A percentile compares a stretch with the other conserved stretches of the same genome.
Conservation (phyloP, 2,888 invertebrate species). For the Epiblema foenella region DNA sequence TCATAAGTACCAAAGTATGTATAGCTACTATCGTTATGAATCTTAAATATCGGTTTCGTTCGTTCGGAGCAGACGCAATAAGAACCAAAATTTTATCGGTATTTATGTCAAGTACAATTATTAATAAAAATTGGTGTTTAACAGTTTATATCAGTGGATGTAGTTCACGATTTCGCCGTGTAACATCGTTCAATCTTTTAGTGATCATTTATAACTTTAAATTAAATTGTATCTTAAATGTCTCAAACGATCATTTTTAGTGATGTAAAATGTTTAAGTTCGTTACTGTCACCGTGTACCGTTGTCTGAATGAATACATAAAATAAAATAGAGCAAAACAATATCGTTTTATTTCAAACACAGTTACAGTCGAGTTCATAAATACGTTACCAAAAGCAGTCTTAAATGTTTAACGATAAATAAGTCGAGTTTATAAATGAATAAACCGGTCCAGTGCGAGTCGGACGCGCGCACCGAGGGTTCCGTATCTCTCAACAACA, state of each 20-base stretch:
- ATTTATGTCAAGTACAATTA: slow-evolving; percentile 62
- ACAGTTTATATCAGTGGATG: slow-evolving; percentile 56
- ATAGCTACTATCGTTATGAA: background rate
- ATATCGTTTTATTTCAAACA: slow-evolving; percentile 69
- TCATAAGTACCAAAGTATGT: background rate
- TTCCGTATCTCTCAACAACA: no score
- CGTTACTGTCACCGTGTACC: slow-evolving; percentile 85
- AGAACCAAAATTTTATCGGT: slow-evolving; percentile 43
- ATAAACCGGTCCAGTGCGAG: no score
- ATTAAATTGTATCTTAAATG: slow-evolving; percentile 66
- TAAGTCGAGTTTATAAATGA: no score
- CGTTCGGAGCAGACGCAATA: slow-evolving; percentile 40
- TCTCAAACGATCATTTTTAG: slow-evolving; percentile 76
- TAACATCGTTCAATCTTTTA: slow-evolving; percentile 59
- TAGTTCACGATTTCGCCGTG: slow-evolving; percentile 62
- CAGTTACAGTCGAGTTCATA: no score
- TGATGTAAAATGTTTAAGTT: slow-evolving; percentile 72
- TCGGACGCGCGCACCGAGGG: no score
- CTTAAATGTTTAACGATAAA: no score
- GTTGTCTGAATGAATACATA: slow-evolving; percentile 85
- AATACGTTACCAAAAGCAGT: no score
- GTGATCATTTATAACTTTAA: slow-evolving; percentile 64
- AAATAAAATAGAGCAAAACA: slow-evolving; percentile 72
- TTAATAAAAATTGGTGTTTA: slow-evolving; percentile 56
- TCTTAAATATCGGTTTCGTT: slow-evolving; percentile 14